Evolutionary conservation across 2,888 invertebrate genomes (phyloP).

Genomic region (Caenorhabditis panamensis): DNA sequence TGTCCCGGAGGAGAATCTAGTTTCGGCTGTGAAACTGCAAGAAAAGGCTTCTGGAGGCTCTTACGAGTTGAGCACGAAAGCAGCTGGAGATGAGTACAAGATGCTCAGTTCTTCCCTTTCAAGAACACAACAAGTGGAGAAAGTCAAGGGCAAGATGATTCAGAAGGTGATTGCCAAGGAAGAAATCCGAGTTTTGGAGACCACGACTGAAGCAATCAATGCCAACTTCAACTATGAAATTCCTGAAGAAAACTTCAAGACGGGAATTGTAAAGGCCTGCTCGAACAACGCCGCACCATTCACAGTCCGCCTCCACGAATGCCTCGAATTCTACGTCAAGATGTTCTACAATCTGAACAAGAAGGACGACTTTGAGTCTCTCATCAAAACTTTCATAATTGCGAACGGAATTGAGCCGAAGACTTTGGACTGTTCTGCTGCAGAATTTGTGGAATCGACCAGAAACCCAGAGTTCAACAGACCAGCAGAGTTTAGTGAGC

Average conservation of each 20-base stretch:
- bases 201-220: slow-evolving; percentile 56
- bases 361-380: slow-evolving; percentile 61
- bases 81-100: slow-evolving; percentile 66
- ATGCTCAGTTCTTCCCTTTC: slow-evolving; percentile 50
- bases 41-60: slow-evolving; percentile 72
- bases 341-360: slow-evolving; percentile 69
- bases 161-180: slow-evolving; percentile 51
- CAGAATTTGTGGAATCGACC: slow-evolving; percentile 69
- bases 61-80: slow-evolving; percentile 70
- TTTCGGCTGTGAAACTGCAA: slow-evolving; percentile 44
- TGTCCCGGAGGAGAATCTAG: slow-evolving; percentile 48
- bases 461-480: slow-evolving; percentile 67
- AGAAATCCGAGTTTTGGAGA: slow-evolving; percentile 53
- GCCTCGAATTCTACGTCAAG: slow-evolving; percentile 64
- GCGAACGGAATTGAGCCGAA: slow-evolving; percentile 61
- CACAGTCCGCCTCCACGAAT: slow-evolving; percentile 64
- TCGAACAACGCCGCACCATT: slow-evolving; percentile 53
- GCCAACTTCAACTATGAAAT: slow-evolving; percentile 58
- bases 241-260: slow-evolving; percentile 22
- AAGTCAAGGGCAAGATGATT: slow-evolving; percentile 56
- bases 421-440: slow-evolving; percentile 66
- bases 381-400: slow-evolving; percentile 40
- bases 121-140: slow-evolving; percentile 52
- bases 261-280: slow-evolving; percentile 28
- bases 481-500: slow-evolving; percentile 45